These are phyloP conservation scores for Smittia aterrima DNA, from an alignment of 2,888 invertebrate genomes.

Conservation along the genomic window DNA sequence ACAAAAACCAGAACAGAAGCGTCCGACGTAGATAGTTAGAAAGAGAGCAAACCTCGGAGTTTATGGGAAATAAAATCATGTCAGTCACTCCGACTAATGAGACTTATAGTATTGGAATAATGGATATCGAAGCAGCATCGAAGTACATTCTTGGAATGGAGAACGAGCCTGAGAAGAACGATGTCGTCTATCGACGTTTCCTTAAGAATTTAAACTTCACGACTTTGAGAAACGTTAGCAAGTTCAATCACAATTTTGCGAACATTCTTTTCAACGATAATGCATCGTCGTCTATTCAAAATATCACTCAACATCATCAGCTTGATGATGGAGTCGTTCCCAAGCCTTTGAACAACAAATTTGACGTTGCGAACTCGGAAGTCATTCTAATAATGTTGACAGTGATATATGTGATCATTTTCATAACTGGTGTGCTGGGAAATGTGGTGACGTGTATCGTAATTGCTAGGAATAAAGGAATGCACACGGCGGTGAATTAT, in stretches of 20 bases:
- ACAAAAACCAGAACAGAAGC: no score
- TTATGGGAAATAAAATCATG: not conserved
- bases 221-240: not conserved
- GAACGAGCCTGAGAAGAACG: not conserved
- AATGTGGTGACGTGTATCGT: conserved; percentile 75
- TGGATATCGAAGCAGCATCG: not conserved
- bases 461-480: conserved; percentile 68
- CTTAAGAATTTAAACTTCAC: not conserved
- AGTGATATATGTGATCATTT: conserved; percentile 65
- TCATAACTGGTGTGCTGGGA: conserved; percentile 69
- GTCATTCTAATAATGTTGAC: conserved; percentile 64
- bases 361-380: conserved; percentile 43
- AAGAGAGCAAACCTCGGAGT: no score
- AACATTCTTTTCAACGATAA: conserved; percentile 10
- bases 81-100: not conserved
- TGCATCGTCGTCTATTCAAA: not conserved
- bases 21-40: no score
- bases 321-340: not conserved
- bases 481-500: conserved; percentile 71
- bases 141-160: not conserved
- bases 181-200: not conserved
- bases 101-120: not conserved
- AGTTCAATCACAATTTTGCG: not conserved
- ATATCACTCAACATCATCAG: not conserved
- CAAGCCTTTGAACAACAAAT: conserved; percentile 20